These are phyloP conservation scores for Pristis pectinata DNA, from an alignment of 2,797 vertebrate genomes.

Conservation along the genomic window DNA sequence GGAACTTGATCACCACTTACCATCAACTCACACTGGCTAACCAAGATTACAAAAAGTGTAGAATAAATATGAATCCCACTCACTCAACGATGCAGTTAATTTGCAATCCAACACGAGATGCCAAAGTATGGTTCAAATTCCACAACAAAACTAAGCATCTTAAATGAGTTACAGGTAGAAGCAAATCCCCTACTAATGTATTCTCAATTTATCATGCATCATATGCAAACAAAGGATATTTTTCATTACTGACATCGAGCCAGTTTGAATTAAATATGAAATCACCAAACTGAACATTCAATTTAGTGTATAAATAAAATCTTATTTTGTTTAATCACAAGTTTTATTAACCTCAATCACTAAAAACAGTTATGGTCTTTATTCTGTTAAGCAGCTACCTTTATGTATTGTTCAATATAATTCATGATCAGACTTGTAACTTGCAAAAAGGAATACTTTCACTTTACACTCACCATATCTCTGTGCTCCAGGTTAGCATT, in stretches of 20 bases:
- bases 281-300: background rate
- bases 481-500: slow-evolving; percentile 85
- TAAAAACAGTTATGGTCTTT: background rate
- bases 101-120: background rate
- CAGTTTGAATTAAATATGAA: background rate
- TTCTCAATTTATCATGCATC: background rate
- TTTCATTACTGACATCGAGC: background rate
- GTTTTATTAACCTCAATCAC: background rate
- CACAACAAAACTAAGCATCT: background rate
- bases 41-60: background rate
- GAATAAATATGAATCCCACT: background rate
- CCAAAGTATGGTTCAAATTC: background rate
- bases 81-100: background rate
- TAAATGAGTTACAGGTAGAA: background rate
- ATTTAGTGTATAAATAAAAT: background rate
- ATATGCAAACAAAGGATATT: background rate
- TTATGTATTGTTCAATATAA: background rate
- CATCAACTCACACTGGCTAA: background rate
- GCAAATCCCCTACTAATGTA: background rate
- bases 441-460: background rate
- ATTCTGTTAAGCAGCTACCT: background rate
- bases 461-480: slow-evolving; percentile 73
- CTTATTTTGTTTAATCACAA: background rate
- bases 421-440: background rate
- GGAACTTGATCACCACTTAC: background rate